A percentile compares a stretch with the other conserved stretches of the same genome.
Conservation (phyloP, 2,113 vertebrate species). For the Drymodes brunneopygia region DNA sequence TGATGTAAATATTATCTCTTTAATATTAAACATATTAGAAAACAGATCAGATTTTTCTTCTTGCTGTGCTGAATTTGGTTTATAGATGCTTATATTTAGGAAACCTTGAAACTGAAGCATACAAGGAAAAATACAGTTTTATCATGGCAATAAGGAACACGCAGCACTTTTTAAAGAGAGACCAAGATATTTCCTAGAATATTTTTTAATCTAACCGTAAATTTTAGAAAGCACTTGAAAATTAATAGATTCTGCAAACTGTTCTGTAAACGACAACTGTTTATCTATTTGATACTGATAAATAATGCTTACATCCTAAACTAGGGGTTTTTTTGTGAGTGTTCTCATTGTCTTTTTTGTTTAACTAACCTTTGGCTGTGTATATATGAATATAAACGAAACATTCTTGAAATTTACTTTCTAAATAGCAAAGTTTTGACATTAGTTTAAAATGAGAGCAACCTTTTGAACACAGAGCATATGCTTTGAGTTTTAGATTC, state of each 20-base stretch:
- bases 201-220: not conserved
- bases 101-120: not conserved
- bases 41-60: not conserved
- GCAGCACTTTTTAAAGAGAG: not conserved
- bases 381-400: not conserved
- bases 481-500: slow-evolving; percentile 23
- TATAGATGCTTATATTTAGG: not conserved
- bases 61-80: not conserved
- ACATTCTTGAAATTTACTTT: slow-evolving; percentile 17
- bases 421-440: slow-evolving; percentile 15
- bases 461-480: slow-evolving; percentile 27
- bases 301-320: not conserved
- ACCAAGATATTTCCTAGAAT: not conserved
- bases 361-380: not conserved
- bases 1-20: not conserved
- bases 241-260: not conserved
- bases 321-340: not conserved
- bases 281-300: not conserved
- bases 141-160: not conserved
- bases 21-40: not conserved
- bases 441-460: slow-evolving; percentile 16
- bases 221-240: not conserved
- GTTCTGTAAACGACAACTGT: not conserved
- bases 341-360: not conserved
- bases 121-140: not conserved